Evolutionary conservation across 1,140 invertebrate species (phyloP).

Genomic region (Gryllus bimaculatus): DNA sequence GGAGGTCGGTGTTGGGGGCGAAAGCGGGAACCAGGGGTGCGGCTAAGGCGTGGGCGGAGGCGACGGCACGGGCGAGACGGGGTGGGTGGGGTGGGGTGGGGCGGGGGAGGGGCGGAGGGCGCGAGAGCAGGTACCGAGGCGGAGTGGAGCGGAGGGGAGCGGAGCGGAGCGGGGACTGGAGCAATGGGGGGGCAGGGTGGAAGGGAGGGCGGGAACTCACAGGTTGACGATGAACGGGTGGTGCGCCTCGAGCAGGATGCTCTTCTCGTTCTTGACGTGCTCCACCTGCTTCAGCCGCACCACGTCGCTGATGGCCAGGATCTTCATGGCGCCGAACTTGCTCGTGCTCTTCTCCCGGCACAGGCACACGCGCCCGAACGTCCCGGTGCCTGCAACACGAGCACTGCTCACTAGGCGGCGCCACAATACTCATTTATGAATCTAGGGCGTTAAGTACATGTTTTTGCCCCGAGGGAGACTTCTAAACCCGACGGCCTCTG

Average conservation of each 20-base stretch:
- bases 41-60: too few relatives aligned
- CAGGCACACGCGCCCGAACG: constrained; percentile 83
- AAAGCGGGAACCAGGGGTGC: too few relatives aligned
- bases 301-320: constrained; percentile 82
- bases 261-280: constrained; percentile 91
- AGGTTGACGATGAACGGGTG: constrained; percentile 93
- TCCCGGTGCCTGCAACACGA: constrained; percentile 68
- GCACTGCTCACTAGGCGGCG: neutral
- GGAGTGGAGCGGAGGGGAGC: too few relatives aligned
- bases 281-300: constrained; percentile 88
- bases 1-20: too few relatives aligned
- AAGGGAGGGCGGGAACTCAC: constrained; percentile 51
- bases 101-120: too few relatives aligned
- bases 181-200: too few relatives aligned
- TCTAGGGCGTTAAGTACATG: too few relatives aligned
- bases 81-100: too few relatives aligned
- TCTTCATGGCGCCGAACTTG: constrained; percentile 82
- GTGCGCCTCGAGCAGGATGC: constrained; percentile 73
- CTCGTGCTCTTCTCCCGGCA: constrained; percentile 69
- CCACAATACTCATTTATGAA: neutral
- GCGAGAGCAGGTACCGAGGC: too few relatives aligned
- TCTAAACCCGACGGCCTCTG: neutral
- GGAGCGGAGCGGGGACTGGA: too few relatives aligned
- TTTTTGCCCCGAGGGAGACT: too few relatives aligned
- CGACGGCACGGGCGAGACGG: too few relatives aligned